Conservation (phyloP, 2,888 invertebrate species). For the Drosophila algonquin region DNA sequence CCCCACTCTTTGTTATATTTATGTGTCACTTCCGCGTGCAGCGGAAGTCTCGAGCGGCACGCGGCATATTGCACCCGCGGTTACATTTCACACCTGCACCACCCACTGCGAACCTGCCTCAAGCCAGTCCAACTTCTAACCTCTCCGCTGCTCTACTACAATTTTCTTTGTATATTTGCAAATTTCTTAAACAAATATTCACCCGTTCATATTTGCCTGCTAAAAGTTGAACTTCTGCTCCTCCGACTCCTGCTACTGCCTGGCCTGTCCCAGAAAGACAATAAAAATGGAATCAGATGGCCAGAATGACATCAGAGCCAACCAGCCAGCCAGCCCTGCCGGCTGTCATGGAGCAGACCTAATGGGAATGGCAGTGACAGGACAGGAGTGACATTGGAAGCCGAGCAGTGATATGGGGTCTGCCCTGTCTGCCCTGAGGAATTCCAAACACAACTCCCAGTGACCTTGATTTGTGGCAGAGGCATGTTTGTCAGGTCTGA, state of each 20-base stretch:
- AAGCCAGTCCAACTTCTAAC: neutral
- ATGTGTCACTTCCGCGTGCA: slow-evolving; percentile 73
- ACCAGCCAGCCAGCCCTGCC: slow-evolving; percentile 15
- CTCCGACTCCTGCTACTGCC: neutral
- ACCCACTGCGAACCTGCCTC: neutral
- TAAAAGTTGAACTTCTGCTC: slow-evolving; percentile 27
- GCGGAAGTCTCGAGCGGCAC: slow-evolving; percentile 46
- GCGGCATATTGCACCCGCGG: slow-evolving; percentile 29
- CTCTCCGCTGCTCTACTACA: neutral
- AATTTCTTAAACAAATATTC: slow-evolving; percentile 37
- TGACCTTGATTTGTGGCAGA: slow-evolving; percentile 31
- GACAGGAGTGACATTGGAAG: slow-evolving; percentile 10
- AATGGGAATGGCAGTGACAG: slow-evolving; percentile 28
- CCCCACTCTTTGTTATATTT: slow-evolving; percentile 34
- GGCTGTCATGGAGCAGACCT: slow-evolving; percentile 22
- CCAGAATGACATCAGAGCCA: slow-evolving; percentile 62
- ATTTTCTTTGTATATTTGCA: slow-evolving; percentile 39
- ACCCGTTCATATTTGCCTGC: slow-evolving; percentile 37
- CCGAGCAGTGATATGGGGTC: neutral
- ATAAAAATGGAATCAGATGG: slow-evolving; percentile 51
- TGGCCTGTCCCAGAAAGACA: slow-evolving; percentile 29
- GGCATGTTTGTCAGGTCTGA: neutral
- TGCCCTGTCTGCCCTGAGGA: slow-evolving; percentile 24
- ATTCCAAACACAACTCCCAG: slow-evolving; percentile 24
- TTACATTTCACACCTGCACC: slow-evolving; percentile 23